phyloP scores from a whole-genome alignment of 1,140 invertebrate genomes.

The Drosophila pallidifrons region DNA sequence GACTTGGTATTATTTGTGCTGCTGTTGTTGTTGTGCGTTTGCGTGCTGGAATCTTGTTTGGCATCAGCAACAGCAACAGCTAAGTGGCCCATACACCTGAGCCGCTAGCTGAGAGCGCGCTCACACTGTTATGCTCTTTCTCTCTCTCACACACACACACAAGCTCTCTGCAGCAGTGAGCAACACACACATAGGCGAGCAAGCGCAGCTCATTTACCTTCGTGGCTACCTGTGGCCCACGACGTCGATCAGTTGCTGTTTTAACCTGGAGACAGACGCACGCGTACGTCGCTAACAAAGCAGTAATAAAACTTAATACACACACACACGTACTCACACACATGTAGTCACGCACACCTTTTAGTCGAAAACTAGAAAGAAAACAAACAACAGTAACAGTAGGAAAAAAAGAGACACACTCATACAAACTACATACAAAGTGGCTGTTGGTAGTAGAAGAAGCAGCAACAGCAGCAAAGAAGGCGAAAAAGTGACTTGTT shows the following conservation, averaged over 20 bases:
- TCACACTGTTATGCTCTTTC: not conserved
- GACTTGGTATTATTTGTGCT: constrained; percentile 15
- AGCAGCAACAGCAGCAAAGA: constrained; percentile 54
- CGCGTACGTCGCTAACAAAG: constrained; percentile 49
- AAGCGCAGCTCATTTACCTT: constrained; percentile 73
- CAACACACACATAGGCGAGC: constrained; percentile 14
- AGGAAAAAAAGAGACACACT: constrained; percentile 39
- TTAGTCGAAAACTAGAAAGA: constrained; percentile 74
- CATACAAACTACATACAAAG: constrained; percentile 41
- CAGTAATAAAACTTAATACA: constrained; percentile 39
- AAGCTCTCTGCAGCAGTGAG: not conserved
- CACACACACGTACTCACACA: constrained; percentile 30
- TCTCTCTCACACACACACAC: constrained; percentile 14
- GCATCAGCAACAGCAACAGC: constrained; percentile 37
- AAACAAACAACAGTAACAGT: constrained; percentile 63
- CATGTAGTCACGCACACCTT: constrained; percentile 20
- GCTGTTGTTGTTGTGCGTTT: constrained; percentile 55
- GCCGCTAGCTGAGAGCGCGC: constrained; percentile 9
- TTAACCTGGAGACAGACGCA: constrained; percentile 63
- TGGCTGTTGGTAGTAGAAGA: constrained; percentile 63
- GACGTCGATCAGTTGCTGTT: constrained; percentile 71
- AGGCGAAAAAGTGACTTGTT: constrained; percentile 72
- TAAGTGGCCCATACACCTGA: constrained; percentile 54
- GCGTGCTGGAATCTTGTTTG: constrained; percentile 78
- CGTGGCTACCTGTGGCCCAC: constrained; percentile 65